These are phyloP conservation scores for Pangasius djambal DNA, from an alignment of 2,797 vertebrate genomes.

Conservation along the genomic window DNA sequence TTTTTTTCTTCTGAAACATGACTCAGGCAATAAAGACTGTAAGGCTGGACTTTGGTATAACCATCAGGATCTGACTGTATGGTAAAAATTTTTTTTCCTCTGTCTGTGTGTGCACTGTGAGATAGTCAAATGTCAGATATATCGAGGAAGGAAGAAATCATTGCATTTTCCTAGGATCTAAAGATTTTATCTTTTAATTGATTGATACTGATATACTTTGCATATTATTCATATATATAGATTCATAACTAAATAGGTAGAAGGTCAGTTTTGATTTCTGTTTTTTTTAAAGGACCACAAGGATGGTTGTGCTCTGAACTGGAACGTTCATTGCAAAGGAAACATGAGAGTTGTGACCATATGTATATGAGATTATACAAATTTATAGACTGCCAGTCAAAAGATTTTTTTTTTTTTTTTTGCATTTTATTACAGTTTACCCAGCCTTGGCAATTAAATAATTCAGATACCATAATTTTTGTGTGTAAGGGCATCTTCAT, in stretches of 20 bases:
- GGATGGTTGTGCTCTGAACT: background rate
- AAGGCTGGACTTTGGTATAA: background rate
- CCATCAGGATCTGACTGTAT: background rate
- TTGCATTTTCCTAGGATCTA: background rate
- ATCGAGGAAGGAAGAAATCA: background rate
- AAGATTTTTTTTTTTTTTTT: background rate
- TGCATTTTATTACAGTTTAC: background rate
- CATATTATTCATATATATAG: background rate
- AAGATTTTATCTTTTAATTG: background rate
- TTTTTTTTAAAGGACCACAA: background rate
- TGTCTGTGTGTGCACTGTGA: background rate
- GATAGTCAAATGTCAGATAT: background rate
- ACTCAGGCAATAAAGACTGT: constrained; percentile 6
- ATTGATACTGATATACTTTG: background rate
- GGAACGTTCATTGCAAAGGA: background rate
- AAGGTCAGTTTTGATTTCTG: background rate
- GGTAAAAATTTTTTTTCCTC: background rate
- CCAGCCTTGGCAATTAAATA: background rate
- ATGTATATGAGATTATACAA: background rate
- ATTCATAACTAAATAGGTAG: background rate
- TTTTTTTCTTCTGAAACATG: background rate
- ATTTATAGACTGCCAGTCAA: background rate
- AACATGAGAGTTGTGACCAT: background rate
- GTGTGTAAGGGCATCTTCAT: background rate
- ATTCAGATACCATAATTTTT: background rate